Evolutionary conservation across 1,140 invertebrate genomes (phyloP).

Genomic region (Danaus melanippus): DNA sequence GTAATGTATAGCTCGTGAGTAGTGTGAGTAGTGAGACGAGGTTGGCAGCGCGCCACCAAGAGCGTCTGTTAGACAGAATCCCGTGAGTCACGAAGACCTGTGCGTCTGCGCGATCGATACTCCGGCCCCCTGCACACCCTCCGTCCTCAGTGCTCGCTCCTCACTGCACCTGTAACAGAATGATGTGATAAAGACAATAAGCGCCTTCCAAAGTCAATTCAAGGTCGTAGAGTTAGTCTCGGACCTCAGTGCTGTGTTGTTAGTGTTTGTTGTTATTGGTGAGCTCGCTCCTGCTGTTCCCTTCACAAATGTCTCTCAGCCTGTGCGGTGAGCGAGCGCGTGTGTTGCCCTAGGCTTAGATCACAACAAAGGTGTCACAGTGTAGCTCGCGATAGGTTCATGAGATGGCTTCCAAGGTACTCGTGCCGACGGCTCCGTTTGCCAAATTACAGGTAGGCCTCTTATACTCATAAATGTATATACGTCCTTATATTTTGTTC

Average conservation of each 20-base stretch:
- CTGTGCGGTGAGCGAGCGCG: constrained; percentile 40
- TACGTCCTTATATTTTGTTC: background rate
- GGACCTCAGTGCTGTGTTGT: constrained; percentile 38
- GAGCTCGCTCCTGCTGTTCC: constrained; percentile 40
- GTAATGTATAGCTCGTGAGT: too few relatives aligned
- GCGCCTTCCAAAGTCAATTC: constrained; percentile 39
- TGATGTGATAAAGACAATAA: constrained; percentile 21
- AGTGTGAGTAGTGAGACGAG: too few relatives aligned
- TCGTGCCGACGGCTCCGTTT: constrained; percentile 56
- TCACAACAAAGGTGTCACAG: constrained; percentile 33
- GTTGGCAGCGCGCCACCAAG: constrained; percentile 52
- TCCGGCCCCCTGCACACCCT: constrained; percentile 33
- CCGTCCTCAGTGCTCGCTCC: constrained; percentile 19
- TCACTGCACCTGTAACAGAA: constrained; percentile 35
- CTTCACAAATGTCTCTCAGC: constrained; percentile 47
- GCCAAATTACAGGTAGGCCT: constrained; percentile 52
- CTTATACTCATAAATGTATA: constrained; percentile 1
- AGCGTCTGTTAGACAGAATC: constrained; percentile 33
- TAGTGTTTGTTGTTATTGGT: constrained; percentile 64
- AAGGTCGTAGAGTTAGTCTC: constrained; percentile 42
- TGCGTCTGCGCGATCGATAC: constrained; percentile 61
- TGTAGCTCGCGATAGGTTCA: constrained; percentile 16
- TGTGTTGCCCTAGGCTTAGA: constrained; percentile 41
- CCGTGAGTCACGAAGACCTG: constrained; percentile 56
- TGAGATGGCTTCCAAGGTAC: constrained; percentile 61